A percentile compares a stretch with the other conserved stretches of the same genome.
Conservation (phyloP, 2,888 invertebrate genomes). For the Meteorus cinctellus region DNA sequence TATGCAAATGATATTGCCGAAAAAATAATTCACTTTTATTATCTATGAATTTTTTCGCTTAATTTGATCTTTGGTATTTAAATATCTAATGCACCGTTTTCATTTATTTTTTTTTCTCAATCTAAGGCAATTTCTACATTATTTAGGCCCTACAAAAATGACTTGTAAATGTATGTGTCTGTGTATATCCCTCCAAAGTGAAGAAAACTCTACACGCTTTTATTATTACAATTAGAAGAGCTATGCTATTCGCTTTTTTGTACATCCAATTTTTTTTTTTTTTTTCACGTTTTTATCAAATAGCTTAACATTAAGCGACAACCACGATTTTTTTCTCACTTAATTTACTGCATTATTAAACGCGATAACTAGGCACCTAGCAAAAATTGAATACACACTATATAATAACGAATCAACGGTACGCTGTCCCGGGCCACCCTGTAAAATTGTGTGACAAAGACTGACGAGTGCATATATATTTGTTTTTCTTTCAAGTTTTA, state of each 20-base stretch:
- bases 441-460: constrained; percentile 53
- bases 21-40: constrained; percentile 22
- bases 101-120: not conserved
- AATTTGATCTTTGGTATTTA: constrained; percentile 22
- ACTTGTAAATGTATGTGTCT: not conserved
- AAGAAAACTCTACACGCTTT: constrained; percentile 35
- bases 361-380: constrained; percentile 13
- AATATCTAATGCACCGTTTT: constrained; percentile 23
- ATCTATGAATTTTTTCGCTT: constrained; percentile 24
- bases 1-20: constrained; percentile 24
- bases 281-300: constrained; percentile 39
- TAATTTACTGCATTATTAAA: constrained; percentile 26
- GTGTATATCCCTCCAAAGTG: constrained; percentile 22
- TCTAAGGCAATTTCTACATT: constrained; percentile 23
- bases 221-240: constrained; percentile 28
- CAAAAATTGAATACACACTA: constrained; percentile 18
- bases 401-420: constrained; percentile 47
- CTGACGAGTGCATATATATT: constrained; percentile 52
- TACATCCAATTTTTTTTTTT: constrained; percentile 34
- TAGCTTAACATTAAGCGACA: constrained; percentile 44
- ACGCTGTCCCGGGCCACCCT: constrained; percentile 68
- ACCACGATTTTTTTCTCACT: constrained; percentile 25
- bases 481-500: not conserved
- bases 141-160: constrained; percentile 23
- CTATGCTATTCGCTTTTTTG: constrained; percentile 32